phyloP scores from a whole-genome alignment of 1,140 invertebrate genomes.

The Drosophila repletoides region DNA sequence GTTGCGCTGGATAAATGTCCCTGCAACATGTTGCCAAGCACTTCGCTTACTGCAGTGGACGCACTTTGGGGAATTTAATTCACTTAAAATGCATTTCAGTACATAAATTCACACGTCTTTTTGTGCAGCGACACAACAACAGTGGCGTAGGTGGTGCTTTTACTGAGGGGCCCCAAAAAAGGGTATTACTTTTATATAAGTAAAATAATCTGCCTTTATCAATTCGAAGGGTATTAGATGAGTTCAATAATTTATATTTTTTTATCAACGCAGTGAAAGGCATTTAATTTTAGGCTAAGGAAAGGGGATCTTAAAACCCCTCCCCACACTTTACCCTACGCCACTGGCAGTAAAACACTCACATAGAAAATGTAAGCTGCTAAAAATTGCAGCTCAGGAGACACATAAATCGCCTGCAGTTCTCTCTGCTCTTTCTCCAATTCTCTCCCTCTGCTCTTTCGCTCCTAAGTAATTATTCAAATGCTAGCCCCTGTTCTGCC shows the following conservation, averaged over 20 bases:
- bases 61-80: slow-evolving; percentile 58
- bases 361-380: too few relatives aligned
- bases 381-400: slow-evolving; percentile 39
- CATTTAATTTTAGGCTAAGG: too few relatives aligned
- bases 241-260: too few relatives aligned
- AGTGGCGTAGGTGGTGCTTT: too few relatives aligned
- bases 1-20: slow-evolving; percentile 4
- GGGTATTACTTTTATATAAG: too few relatives aligned
- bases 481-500: slow-evolving; percentile 17
- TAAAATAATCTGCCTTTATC: too few relatives aligned
- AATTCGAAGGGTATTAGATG: too few relatives aligned
- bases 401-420: slow-evolving; percentile 60
- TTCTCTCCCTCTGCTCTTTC: not conserved
- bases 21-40: slow-evolving; percentile 38
- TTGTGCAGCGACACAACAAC: slow-evolving; percentile 4
- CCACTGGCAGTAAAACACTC: too few relatives aligned
- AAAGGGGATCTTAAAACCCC: too few relatives aligned
- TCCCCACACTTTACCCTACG: too few relatives aligned
- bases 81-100: slow-evolving; percentile 52
- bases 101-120: slow-evolving; percentile 53
- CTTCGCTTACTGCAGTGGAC: slow-evolving; percentile 11
- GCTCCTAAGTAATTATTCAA: slow-evolving; percentile 72
- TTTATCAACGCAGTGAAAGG: too few relatives aligned
- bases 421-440: not conserved
- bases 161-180: too few relatives aligned